Base-by-base conservation (phyloP, 2,797 vertebrate species). In the Pseudomugil gertrudae region DNA sequence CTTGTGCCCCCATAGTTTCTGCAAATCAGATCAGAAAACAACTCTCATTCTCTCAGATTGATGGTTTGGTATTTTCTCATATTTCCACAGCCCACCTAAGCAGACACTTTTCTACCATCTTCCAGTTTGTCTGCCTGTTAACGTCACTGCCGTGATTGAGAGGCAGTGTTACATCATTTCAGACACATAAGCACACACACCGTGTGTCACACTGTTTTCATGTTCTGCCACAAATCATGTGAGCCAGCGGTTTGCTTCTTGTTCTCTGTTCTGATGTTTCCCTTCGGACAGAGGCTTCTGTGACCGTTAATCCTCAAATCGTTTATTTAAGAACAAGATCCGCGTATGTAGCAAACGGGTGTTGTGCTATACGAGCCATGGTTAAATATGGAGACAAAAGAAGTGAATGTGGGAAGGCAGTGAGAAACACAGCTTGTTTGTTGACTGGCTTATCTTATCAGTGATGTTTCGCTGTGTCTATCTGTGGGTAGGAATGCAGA, bases 391-490 rank as follows among this genome's bases (percentile, higher is more conserved):
- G 76, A 74, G 43, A 65, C 80, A 87, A 80, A 58, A 33, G 56
- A 56, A 3, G 68, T 52, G 73, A 84, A 64, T 78, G 64, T 9
- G 58, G 53, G 40, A 63, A 52, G 54, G 35, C 10, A 33, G 54
- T 38, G 24, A 81, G 74, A 73, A 79, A 76, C 77, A 60, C 6
- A 69, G 17, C 64, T 50, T 73, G 79, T 79, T 81, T 79, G 66
- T 38, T 29, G 13, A 26, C 2, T 21, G 54, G 61, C 24, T 86
- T 81, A 84, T 87, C 83, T 89, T 79, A 88, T 89, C 84, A 74
- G 54, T n/a, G 51, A 85, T 88, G 82, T 40, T 13, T 51, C 27
- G 76, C 81, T 88, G 84, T 61, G 61, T 57, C 74, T 47, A 70
- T 87, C 83, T 56, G 9, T 47, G n/a, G 61, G 35, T 35, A 53